These are phyloP conservation scores for Trogon melanurus DNA, from an alignment of 2,113 vertebrate species.

Conservation along the genomic window DNA sequence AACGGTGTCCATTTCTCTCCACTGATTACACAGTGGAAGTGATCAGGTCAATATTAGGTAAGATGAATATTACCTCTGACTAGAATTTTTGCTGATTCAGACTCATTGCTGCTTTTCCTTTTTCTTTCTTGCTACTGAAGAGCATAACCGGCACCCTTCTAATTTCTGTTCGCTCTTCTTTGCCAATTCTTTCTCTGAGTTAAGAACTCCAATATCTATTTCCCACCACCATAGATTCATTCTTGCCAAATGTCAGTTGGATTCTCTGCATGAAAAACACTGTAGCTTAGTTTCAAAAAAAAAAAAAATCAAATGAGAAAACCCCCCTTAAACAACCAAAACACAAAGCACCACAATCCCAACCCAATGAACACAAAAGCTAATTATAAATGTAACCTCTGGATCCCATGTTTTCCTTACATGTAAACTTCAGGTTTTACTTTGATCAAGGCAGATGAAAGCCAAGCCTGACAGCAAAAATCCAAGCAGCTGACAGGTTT, in stretches of 20 bases:
- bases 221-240: neutral
- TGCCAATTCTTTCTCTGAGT: neutral
- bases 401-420: neutral
- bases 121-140: neutral
- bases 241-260: neutral
- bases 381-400: neutral
- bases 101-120: neutral
- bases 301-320: no score
- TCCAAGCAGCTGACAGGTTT: neutral
- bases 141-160: neutral
- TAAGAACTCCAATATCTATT: neutral
- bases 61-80: neutral
- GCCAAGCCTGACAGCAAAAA: neutral
- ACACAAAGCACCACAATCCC: neutral
- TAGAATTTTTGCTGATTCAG: neutral
- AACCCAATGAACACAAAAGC: neutral
- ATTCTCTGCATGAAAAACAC: neutral
- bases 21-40: neutral
- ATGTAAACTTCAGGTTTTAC: neutral
- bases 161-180: neutral
- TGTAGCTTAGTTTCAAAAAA: neutral
- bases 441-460: conserved; percentile 22
- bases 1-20: neutral
- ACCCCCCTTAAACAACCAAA: neutral
- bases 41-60: neutral